phyloP scores from a whole-genome alignment of 2,888 invertebrate species.

The Pyralis farinalis region DNA sequence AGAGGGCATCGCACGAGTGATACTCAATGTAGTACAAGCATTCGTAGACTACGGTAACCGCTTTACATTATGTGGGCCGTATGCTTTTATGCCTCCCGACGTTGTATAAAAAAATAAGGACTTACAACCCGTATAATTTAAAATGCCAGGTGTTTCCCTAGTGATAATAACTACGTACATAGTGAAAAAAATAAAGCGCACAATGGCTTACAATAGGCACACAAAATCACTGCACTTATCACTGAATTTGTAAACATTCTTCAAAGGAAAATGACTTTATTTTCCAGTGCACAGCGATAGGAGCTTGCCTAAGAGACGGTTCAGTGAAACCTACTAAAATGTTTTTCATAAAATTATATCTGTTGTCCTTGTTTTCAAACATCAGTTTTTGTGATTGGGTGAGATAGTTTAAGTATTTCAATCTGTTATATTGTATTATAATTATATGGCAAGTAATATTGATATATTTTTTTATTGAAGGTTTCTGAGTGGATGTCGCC shows the following conservation, averaged over 20 bases:
- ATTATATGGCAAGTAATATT: too few species aligned
- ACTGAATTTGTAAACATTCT: conserved; percentile 38
- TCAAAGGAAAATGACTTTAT: conserved; percentile 20
- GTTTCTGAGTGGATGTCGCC: conserved; percentile 60
- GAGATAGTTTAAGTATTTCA: too few species aligned
- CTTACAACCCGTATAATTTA: too few species aligned
- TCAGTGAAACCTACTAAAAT: conserved; percentile 18
- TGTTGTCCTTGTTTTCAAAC: conserved; percentile 28
- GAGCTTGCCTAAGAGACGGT: conserved; percentile 17
- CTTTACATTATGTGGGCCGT: too few species aligned
- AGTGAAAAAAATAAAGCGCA: conserved; percentile 5
- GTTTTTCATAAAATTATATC: conserved; percentile 25
- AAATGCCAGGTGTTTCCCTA: too few species aligned
- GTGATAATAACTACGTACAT: not conserved
- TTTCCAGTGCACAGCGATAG: conserved; percentile 20
- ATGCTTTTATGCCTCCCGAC: too few species aligned
- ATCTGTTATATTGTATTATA: too few species aligned
- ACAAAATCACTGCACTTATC: conserved; percentile 26
- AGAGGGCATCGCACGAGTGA: too few species aligned
- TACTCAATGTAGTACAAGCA: too few species aligned
- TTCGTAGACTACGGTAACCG: too few species aligned
- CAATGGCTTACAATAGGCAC: conserved; percentile 29
- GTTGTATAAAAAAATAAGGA: too few species aligned
- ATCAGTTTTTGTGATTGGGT: conserved; percentile 35
- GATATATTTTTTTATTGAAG: too few species aligned